Conservation (phyloP, 1,140 invertebrate genomes). For the Bicyclus anynana region DNA sequence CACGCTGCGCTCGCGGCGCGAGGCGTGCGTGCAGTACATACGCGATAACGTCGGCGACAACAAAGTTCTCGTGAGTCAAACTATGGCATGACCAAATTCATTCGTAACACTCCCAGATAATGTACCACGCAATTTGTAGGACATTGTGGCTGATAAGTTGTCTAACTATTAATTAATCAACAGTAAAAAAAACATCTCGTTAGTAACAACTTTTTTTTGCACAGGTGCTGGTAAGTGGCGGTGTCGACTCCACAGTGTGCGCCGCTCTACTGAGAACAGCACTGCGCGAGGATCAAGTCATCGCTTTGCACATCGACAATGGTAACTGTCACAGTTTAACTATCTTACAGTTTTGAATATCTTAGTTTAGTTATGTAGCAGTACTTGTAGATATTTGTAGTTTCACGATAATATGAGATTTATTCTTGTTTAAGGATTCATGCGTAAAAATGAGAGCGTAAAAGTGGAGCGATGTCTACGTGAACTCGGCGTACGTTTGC, state of each 20-base stretch:
- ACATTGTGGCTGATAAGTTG: too few relatives aligned
- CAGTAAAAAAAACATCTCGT: too few relatives aligned
- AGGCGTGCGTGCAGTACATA: constrained; percentile 96
- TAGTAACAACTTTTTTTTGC: background rate
- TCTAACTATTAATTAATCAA: too few relatives aligned
- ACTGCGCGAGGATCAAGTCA: constrained; percentile 92
- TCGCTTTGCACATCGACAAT: constrained; percentile 99
- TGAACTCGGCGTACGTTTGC: constrained; percentile 91
- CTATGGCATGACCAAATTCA: background rate
- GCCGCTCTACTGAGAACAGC: constrained; percentile 95
- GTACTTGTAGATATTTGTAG: too few relatives aligned
- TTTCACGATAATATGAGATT: background rate
- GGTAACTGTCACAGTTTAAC: constrained; percentile 64
- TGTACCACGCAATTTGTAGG: too few relatives aligned
- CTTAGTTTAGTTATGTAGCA: background rate
- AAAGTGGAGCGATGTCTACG: constrained; percentile 92
- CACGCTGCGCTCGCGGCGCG: constrained; percentile 92
- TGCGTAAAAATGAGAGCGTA: constrained; percentile 96
- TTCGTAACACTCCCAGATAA: too few relatives aligned
- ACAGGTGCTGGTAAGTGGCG: constrained; percentile 95
- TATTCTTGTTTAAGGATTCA: constrained; percentile 83
- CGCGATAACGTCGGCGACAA: constrained; percentile 91
- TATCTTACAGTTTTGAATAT: background rate
- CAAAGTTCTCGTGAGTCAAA: constrained; percentile 91
- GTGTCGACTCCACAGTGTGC: constrained; percentile 99